Percentiles rank a stretch among this genome's conserved stretches.
These are phyloP conservation scores for Diplosoma virens DNA, from an alignment of 23 tunicate species.

Conservation along the genomic window DNA sequence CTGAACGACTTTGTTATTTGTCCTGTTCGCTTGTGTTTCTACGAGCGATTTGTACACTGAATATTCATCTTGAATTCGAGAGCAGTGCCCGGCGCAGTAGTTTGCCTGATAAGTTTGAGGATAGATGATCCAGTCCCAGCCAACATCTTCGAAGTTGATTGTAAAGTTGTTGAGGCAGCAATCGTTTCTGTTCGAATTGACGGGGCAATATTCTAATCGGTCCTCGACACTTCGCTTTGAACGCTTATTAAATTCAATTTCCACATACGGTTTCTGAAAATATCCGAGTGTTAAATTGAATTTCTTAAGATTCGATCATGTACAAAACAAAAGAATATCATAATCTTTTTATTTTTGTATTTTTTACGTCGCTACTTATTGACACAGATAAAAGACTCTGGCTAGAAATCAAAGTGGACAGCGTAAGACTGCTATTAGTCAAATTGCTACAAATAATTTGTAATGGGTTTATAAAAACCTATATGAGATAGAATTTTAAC, in stretches of 20 bases:
- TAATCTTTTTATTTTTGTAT: too few species aligned
- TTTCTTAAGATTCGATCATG: not conserved
- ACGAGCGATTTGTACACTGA: constrained; percentile 29
- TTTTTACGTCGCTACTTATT: too few species aligned
- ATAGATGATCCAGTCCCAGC: constrained; percentile 71
- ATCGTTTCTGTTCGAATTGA: constrained; percentile 9
- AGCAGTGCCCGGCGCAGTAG: constrained; percentile 71
- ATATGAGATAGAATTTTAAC: too few species aligned
- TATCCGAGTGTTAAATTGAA: not conserved
- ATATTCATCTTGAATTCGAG: constrained; percentile 15
- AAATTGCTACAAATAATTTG: too few species aligned
- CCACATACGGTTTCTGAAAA: constrained; percentile 68
- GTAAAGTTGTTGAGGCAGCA: constrained; percentile 62
- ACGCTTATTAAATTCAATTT: constrained; percentile 41
- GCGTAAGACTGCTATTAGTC: too few species aligned
- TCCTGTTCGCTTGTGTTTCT: not conserved
- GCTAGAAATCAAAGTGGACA: too few species aligned
- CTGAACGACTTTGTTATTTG: constrained; percentile 2
- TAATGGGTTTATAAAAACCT: too few species aligned
- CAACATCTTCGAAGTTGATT: constrained; percentile 43
- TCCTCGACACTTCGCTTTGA: constrained; percentile 27
- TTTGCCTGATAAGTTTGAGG: constrained; percentile 45
- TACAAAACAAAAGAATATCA: not conserved
- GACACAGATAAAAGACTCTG: too few species aligned
- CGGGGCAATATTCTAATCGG: not conserved